Base-by-base conservation (phyloP, 2,113 vertebrate genomes). In the Macheiramphus alcinus region DNA sequence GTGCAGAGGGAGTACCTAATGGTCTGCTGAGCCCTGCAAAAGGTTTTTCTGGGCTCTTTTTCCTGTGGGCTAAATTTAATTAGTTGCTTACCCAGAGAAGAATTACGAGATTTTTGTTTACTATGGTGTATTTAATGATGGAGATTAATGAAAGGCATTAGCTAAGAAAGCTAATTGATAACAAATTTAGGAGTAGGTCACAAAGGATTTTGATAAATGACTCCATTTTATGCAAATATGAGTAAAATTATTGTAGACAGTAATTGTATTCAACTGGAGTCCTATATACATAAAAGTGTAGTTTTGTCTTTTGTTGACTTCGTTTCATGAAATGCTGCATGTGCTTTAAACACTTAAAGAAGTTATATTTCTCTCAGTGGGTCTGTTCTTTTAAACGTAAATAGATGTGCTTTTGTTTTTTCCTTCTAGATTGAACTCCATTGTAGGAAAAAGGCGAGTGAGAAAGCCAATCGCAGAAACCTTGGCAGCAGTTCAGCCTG, bases 71-170 rank as follows among this genome's bases (percentile, higher is more conserved):
- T 92, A 27, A 43, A 93, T 82, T 74, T 65, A 78, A 48, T 90
- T 83, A 90, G 58, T 76, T 93, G 58, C 71, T 82, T 80, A 86
- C 17, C 13, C 47, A n/a, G 38, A 62, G 42, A 87, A 90, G 81
- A 91, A 67, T 84, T 5, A 36, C 0, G 1, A 80, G 47, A 45
- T 63, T 74, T 86, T 87, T 93, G 62, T 96, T 95, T 91, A 81
- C 61, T 56, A 0, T 36, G 22, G 17, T 85, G 14, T 94, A 55
- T 92, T 88, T 96, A 79, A 94, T 89, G 73, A 80, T 56, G 50
- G 48, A 93, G 89, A 82, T 90, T 85, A 94, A 91, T 85, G 83
- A 86, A 93, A 85, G 36, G 19, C 78, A 48, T 84, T 94, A 84
- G 53, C 53, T 61, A 22, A 79, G 86, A 79, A 61, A 89, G 10